phyloP scores from a whole-genome alignment of 2,113 vertebrate species.

The Oceanites oceanicus region DNA sequence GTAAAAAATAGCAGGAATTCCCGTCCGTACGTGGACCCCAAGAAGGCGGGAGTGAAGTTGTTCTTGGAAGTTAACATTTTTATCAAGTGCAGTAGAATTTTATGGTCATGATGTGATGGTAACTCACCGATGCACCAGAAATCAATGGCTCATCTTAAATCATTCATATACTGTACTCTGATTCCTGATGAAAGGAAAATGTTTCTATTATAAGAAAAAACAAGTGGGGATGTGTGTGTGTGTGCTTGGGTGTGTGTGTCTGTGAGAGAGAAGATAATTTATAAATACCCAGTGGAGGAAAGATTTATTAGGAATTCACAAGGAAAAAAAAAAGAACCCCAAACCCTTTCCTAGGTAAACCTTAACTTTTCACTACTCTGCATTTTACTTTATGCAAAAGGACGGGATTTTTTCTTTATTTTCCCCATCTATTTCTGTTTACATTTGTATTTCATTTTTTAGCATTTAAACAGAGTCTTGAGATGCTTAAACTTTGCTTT shows the following conservation, averaged over 20 bases:
- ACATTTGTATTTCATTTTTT: neutral
- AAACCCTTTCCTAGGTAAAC: neutral
- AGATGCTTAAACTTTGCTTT: neutral
- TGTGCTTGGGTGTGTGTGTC: neutral
- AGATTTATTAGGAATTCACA: slow-evolving; percentile 73
- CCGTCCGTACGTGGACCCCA: fast-evolving
- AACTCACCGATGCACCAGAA: slow-evolving; percentile 54
- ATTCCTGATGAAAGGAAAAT: slow-evolving; percentile 74
- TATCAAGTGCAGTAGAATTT: slow-evolving; percentile 51
- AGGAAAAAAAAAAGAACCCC: neutral
- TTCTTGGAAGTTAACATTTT: slow-evolving; percentile 44
- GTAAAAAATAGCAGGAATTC: neutral
- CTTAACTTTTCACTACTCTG: neutral
- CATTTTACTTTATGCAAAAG: neutral
- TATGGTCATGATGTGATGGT: slow-evolving; percentile 37
- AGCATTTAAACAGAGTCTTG: neutral
- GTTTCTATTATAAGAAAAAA: slow-evolving; percentile 70
- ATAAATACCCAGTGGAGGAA: slow-evolving; percentile 71
- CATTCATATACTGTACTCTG: slow-evolving; percentile 47
- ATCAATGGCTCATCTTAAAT: slow-evolving; percentile 72
- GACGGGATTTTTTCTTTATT: neutral
- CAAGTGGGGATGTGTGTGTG: neutral
- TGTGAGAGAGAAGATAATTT: slow-evolving; percentile 65
- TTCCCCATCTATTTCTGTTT: neutral
- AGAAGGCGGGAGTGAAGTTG: neutral